Percentiles rank a stretch among this genome's conserved stretches.
Conservation (phyloP, 2,888 invertebrate genomes). For the Xestia xanthographa region DNA sequence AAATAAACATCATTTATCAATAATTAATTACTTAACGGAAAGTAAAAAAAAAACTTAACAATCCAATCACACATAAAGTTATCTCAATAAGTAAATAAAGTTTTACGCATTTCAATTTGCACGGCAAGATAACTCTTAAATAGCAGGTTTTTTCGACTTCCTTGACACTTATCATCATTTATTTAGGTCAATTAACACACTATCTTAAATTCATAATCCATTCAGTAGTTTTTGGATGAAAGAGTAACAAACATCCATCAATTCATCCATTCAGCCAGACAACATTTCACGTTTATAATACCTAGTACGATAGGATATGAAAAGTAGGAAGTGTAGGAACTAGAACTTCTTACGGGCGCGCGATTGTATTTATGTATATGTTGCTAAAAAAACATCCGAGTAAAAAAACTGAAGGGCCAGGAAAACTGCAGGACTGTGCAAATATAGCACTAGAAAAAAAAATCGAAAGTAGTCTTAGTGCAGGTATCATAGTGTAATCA, state of each 20-base stretch:
- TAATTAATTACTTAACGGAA: neutral
- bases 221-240: neutral
- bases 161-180: neutral
- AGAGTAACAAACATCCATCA: neutral
- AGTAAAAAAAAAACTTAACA: neutral
- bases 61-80: neutral
- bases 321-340: neutral
- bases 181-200: neutral
- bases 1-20: too few relatives aligned
- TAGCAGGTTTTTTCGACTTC: neutral
- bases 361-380: neutral
- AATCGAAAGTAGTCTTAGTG: neutral
- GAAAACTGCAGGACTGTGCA: neutral
- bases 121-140: neutral
- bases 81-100: neutral
- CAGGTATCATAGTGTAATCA: too few relatives aligned
- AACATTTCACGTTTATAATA: neutral
- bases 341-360: neutral
- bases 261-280: too few relatives aligned
- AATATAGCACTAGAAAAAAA: neutral
- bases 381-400: neutral
- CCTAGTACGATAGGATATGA: neutral
- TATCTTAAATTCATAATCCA: neutral
- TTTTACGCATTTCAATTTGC: neutral
- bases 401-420: neutral